Percentiles rank a stretch among this genome's conserved stretches.
Evolutionary conservation across 2,113 vertebrate species (phyloP).

Genomic region (Calyptommatus sinebrachiatus): DNA sequence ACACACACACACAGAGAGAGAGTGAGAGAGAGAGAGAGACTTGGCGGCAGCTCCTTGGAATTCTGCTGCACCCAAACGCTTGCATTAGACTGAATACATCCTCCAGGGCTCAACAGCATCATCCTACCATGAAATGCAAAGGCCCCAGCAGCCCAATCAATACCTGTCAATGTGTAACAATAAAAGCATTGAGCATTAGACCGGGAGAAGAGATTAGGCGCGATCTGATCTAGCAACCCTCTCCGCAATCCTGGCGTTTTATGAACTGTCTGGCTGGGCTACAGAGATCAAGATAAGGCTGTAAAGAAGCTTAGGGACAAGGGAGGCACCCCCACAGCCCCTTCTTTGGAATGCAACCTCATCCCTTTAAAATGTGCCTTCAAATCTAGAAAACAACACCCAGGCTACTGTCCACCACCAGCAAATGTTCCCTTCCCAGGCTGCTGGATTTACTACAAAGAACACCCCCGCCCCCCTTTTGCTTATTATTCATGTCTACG

Average conservation of each 20-base stretch:
- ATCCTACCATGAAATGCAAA: conserved; percentile 11
- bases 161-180: conserved; percentile 36
- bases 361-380: conserved; percentile 32
- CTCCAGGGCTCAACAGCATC: conserved; percentile 36
- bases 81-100: background rate
- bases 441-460: conserved; percentile 57
- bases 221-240: conserved; percentile 36
- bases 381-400: conserved; percentile 38
- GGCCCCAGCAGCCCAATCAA: conserved; percentile 43
- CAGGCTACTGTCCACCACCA: conserved; percentile 20
- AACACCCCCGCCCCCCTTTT: conserved; percentile 59
- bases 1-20: background rate
- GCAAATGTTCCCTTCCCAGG: conserved; percentile 45
- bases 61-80: conserved; percentile 27
- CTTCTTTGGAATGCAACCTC: conserved; percentile 17
- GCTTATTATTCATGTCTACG: conserved; percentile 69
- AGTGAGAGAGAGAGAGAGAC: too few species aligned
- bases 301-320: background rate
- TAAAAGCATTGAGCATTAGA: conserved; percentile 36
- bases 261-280: background rate
- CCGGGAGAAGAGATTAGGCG: conserved; percentile 28
- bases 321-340: background rate
- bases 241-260: conserved; percentile 6
- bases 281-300: background rate
- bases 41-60: conserved; percentile 2